Conservation (phyloP, 2,888 invertebrate genomes). For the Dromius quadrimaculatus region DNA sequence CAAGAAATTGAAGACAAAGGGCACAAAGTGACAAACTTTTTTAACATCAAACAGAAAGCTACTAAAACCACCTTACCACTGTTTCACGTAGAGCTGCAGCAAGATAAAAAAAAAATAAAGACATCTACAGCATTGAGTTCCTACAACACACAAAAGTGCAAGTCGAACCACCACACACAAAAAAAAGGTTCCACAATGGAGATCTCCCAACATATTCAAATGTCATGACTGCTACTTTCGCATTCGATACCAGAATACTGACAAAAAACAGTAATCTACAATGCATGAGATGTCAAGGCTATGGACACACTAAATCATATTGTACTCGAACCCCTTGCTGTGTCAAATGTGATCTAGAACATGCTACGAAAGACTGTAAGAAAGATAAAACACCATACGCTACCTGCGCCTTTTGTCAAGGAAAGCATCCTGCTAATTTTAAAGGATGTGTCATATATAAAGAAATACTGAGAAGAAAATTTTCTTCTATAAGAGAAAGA, state of each 20-base stretch:
- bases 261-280: too few species aligned
- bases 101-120: constrained; percentile 32
- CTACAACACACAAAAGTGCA: constrained; percentile 3
- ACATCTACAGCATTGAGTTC: constrained; percentile 4
- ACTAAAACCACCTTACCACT: constrained; percentile 13
- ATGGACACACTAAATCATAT: constrained; percentile 57
- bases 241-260: too few species aligned
- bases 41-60: constrained; percentile 23
- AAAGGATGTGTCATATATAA: constrained; percentile 39
- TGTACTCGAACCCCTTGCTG: constrained; percentile 50
- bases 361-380: neutral
- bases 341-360: neutral
- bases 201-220: too few species aligned
- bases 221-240: too few species aligned
- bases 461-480: too few species aligned
- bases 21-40: constrained; percentile 40
- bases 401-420: constrained; percentile 29
- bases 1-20: constrained; percentile 25
- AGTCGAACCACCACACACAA: constrained; percentile 12
- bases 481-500: too few species aligned
- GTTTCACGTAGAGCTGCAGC: constrained; percentile 26
- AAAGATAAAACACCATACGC: neutral
- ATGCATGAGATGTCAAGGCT: constrained; percentile 55
- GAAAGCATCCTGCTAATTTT: constrained; percentile 45
- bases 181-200: constrained; percentile 30